These are phyloP conservation scores for Paralvinella palmiformis DNA, from an alignment of 1,140 invertebrate species.

Conservation along the genomic window DNA sequence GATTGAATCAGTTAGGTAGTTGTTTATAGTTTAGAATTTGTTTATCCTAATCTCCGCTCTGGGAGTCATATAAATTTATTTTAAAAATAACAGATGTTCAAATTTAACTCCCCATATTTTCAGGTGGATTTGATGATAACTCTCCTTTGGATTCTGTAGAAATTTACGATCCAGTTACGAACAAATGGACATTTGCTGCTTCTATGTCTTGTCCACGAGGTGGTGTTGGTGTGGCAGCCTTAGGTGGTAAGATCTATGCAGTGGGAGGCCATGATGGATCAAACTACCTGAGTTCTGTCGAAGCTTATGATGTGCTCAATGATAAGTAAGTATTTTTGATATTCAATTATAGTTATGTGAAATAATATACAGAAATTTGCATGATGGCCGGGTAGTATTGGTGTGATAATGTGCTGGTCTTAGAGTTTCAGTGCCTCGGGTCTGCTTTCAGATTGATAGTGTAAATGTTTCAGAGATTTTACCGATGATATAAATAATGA, in stretches of 20 bases:
- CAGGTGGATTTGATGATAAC: slow-evolving; percentile 75
- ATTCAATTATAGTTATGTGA: not conserved
- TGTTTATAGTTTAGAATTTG: too few species aligned
- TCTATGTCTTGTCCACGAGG: slow-evolving; percentile 53
- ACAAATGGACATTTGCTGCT: slow-evolving; percentile 59
- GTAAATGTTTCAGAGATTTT: not conserved
- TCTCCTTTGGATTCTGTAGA: slow-evolving; percentile 61
- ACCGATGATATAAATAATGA: not conserved
- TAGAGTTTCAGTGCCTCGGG: not conserved
- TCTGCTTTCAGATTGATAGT: not conserved
- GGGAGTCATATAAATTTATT: too few species aligned
- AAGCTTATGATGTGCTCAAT: slow-evolving; percentile 45
- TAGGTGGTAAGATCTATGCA: slow-evolving; percentile 48
- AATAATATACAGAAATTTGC: not conserved
- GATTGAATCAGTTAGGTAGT: too few species aligned
- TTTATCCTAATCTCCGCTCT: too few species aligned
- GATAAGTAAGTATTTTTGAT: slow-evolving; percentile 29
- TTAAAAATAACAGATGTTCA: too few species aligned
- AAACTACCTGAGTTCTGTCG: slow-evolving; percentile 50
- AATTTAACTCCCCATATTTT: too few species aligned
- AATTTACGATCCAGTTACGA: slow-evolving; percentile 51
- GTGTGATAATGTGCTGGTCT: not conserved
- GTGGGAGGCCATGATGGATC: slow-evolving; percentile 52
- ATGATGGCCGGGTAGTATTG: too few species aligned
- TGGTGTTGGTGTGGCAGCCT: slow-evolving; percentile 44